Conservation (phyloP, 2,797 vertebrate genomes). For the Triplophysa bombifrons region DNA sequence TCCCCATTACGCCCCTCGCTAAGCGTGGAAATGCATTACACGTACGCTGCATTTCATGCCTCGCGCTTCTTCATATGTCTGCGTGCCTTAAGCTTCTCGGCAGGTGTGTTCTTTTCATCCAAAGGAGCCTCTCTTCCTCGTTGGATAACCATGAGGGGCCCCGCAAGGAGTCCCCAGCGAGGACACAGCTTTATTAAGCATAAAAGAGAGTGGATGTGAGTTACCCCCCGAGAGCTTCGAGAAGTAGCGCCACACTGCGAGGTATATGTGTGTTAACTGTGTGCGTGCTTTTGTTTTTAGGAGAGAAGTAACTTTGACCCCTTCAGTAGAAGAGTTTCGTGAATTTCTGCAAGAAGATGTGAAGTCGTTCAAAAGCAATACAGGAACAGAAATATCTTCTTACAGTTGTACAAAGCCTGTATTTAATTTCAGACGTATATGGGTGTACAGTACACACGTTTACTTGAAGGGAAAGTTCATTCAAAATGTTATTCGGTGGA, state of each 20-base stretch:
- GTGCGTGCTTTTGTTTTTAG: slow-evolving; percentile 45
- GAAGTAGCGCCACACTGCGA: slow-evolving; percentile 68
- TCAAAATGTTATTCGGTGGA: background rate
- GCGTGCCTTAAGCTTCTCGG: slow-evolving; percentile 67
- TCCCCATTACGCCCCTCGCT: slow-evolving; percentile 49
- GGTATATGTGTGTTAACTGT: slow-evolving; percentile 33
- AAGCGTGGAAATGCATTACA: slow-evolving; percentile 60
- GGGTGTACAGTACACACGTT: background rate
- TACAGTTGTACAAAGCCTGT: no score
- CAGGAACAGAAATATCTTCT: slow-evolving; percentile 7
- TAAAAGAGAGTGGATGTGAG: slow-evolving; percentile 53
- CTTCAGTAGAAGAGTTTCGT: background rate
- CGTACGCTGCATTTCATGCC: slow-evolving; percentile 55
- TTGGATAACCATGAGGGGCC: slow-evolving; percentile 66
- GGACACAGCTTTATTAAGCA: slow-evolving; percentile 75
- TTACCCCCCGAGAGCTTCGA: slow-evolving; percentile 66
- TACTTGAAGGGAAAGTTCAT: background rate
- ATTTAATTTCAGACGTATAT: background rate
- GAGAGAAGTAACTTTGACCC: slow-evolving; percentile 60
- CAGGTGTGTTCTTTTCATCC: slow-evolving; percentile 81
- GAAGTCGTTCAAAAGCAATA: slow-evolving; percentile 26
- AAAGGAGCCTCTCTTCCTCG: slow-evolving; percentile 54
- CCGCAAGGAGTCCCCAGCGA: slow-evolving; percentile 65
- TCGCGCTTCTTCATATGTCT: slow-evolving; percentile 19
- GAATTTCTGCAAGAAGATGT: slow-evolving; percentile 43